These are phyloP conservation scores for Zonitis immaculata DNA, from an alignment of 2,888 invertebrate genomes.

Conservation along the genomic window DNA sequence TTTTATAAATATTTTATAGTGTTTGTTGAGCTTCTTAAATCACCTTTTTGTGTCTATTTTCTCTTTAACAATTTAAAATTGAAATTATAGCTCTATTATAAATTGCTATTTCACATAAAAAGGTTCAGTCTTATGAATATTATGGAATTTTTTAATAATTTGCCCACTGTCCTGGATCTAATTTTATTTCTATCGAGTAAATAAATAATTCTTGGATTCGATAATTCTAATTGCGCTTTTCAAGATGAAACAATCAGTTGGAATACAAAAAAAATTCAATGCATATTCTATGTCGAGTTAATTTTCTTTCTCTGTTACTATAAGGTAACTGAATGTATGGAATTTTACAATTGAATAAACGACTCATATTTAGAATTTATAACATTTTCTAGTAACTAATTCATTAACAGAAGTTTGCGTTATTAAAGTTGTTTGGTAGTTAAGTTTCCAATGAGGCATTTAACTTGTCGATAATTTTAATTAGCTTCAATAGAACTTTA, in stretches of 20 bases:
- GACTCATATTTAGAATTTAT: conserved; percentile 11
- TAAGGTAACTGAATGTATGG: no score
- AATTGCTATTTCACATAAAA: not conserved
- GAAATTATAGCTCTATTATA: not conserved
- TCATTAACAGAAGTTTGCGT: conserved; percentile 19
- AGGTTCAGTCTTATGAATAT: not conserved
- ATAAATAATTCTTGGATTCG: no score
- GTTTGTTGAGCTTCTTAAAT: not conserved
- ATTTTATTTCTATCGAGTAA: no score
- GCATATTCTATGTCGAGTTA: no score
- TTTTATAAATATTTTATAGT: not conserved
- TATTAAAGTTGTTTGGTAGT: conserved; percentile 20
- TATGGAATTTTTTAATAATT: not conserved
- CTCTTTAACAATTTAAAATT: not conserved
- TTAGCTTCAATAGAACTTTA: conserved; percentile 20
- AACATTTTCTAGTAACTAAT: conserved; percentile 17
- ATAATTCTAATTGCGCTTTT: no score
- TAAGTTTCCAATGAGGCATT: conserved; percentile 22
- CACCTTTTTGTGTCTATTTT: not conserved
- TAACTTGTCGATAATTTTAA: conserved; percentile 26
- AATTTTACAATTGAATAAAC: not conserved
- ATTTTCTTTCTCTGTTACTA: no score
- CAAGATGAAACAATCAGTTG: no score
- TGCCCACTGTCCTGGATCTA: no score
- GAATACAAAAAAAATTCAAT: no score